Evolutionary conservation across 2,797 vertebrate genomes (phyloP).

Genomic region (Myotis pilosus): DNA sequence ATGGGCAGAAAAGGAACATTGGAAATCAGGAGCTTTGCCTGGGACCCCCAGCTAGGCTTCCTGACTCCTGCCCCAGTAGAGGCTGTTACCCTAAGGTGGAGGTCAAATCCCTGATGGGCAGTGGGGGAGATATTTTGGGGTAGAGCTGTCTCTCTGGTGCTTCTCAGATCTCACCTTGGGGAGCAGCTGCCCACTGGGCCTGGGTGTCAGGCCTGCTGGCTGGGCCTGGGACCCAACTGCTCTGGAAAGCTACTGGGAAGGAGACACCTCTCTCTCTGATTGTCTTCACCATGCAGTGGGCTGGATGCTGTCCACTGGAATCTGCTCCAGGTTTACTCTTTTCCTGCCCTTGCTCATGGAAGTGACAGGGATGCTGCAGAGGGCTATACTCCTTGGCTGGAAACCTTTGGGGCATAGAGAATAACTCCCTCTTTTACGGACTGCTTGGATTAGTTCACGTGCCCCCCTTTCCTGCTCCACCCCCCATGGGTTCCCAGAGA

Average conservation of each 20-base stretch:
- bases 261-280: background rate
- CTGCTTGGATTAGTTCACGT: background rate
- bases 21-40: background rate
- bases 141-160: background rate
- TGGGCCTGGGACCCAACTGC: background rate
- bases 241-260: background rate
- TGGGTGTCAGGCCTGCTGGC: background rate
- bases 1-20: background rate
- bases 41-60: background rate
- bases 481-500: background rate
- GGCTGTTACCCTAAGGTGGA: background rate
- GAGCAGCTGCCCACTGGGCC: background rate
- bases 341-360: background rate
- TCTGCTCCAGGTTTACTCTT: slow-evolving; percentile 3
- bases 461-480: background rate
- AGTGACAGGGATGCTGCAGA: background rate
- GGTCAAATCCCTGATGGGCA: background rate
- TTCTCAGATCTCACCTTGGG: slow-evolving; percentile 6
- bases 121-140: background rate
- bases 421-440: background rate
- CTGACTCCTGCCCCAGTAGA: background rate
- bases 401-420: background rate
- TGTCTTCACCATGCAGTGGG: background rate
- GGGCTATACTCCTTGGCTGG: background rate
- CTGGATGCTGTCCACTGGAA: background rate